Base-by-base conservation (phyloP, 2,888 invertebrate genomes). In the Sthenelais limicola region DNA sequence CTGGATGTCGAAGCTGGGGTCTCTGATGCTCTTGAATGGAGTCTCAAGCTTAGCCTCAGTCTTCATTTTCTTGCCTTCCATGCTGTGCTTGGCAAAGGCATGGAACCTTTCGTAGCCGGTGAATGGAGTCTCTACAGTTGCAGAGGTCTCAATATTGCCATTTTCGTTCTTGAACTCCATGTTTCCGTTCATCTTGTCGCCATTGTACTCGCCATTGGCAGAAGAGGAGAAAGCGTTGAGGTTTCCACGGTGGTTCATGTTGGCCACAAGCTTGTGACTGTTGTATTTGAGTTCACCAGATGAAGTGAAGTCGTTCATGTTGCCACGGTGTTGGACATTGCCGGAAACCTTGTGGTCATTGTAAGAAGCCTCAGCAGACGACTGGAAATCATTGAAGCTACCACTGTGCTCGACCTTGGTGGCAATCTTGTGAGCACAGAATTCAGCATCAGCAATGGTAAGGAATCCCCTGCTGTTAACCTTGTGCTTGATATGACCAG, bases 11-110 rank as follows among this genome's bases (percentile, higher is more conserved):
- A 70, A 70, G 38, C 24, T 38, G 12, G 54, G 38, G 38, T 52
- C 26, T 18, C 70, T 51, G 71, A 51, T 62, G 28, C n/a, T n/a
- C n/a, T 35, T 49, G 52, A 74, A 58, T 15, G 76, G 56, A 18
- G 76, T 77, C 30, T 21, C 32, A 9, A 77, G 9, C 32, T 15
- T 71, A 51, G 33, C 74, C 32, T 18, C 26, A 18, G 76, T 75
- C 56, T 72, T 47, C 48, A 76, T n/a, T 21, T 70, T 54, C 26
- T 18, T 35, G 35, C 62, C 70, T 18, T 52, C 12, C 56, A 52
- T 24, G 3, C 21, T 52, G 56, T 51, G 51, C 5, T 30, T 70
- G 38, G 56, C 56, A 9, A 54, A 35, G 9, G 43, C 38, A 1
- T 51, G 49, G 54, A 70, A 51, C 1, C 51, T 33, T 5, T 70